A percentile compares a stretch with the other conserved stretches of the same genome.
phyloP scores from a whole-genome alignment of 2,888 invertebrate genomes.

The Stegana nigrithorax region DNA sequence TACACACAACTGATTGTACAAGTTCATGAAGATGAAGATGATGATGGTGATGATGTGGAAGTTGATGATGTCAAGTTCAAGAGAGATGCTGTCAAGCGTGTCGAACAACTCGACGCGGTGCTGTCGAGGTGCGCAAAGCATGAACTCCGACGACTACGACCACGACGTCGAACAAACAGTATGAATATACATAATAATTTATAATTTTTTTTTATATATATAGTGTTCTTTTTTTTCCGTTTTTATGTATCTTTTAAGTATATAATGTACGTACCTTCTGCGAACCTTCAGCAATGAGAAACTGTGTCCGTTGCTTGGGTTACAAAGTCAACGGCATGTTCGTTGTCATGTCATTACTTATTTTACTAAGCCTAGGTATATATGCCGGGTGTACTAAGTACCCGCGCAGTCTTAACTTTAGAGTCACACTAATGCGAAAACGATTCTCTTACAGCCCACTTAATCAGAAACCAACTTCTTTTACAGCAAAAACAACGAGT shows the following conservation, averaged over 20 bases:
- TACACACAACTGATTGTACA: too few relatives aligned
- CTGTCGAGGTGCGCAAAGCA: not conserved
- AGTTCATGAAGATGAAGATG: not conserved
- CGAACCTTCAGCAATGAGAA: conserved; percentile 5
- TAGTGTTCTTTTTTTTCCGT: too few relatives aligned
- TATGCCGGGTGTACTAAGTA: too few relatives aligned
- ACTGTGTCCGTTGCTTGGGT: not conserved
- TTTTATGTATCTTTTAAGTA: conserved; percentile 5
- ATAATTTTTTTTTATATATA: not conserved
- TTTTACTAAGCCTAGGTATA: not conserved
- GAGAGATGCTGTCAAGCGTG: not conserved
- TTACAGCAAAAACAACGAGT: conserved; percentile 48
- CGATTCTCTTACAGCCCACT: conserved; percentile 9
- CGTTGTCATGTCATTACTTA: conserved; percentile 1
- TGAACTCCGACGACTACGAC: not conserved
- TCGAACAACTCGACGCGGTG: too few relatives aligned
- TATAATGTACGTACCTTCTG: not conserved
- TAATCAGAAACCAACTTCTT: conserved; percentile 41
- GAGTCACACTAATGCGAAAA: not conserved
- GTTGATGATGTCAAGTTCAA: not conserved
- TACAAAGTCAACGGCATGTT: not conserved
- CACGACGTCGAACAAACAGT: conserved; percentile 62
- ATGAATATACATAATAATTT: conserved; percentile 61
- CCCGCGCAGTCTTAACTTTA: not conserved
- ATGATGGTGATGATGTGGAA: not conserved